Base-by-base conservation (phyloP, 1,140 invertebrate species). In the Brachionus angularis region DNA sequence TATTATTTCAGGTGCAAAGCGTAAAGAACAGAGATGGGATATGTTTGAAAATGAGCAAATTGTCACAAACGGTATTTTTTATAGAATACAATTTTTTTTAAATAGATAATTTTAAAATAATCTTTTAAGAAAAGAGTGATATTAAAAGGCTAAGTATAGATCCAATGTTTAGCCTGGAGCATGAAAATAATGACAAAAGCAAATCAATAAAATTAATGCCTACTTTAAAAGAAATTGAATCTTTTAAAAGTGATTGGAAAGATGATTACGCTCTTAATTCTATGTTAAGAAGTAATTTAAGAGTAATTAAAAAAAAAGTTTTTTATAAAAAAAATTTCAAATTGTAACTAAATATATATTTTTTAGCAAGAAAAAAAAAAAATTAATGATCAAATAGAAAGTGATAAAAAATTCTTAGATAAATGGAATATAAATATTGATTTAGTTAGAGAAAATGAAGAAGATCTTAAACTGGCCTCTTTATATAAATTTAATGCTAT, bases 21-120 rank as follows among this genome's bases (percentile, higher is more conserved):
- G 96, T 14, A 96, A 99, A 82, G 96, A 98, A 81, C 93, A 93
- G 80, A 85, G 96, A 75, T 99, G 94, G 93, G 94, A 98, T 84
- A 93, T 96, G 0, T 88, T 87, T 52, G 88, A 95, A 76, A 97
- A 98, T 86, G 94, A 91, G 71, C 94, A 98, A 80, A 87, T 86
- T 74, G 83, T 78, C 21, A 76, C 83, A 75, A 72, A 73, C 36
- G 53, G 53, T 58, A 42, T 52, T 46, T 72, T 14, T 74, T 52
- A 31, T 72, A 7, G 36, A 53, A 27, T 74, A 21, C 0, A 69
- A 39, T 44, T 12, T 23, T 39, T 18, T 55, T 27, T 44, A 23
- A 42, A 49, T 16, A 12, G 33, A 42, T 10, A 42, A 31, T 72
- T 74, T 89, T 91, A 1, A 88, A 90, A 1, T 89, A 91, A 16